Percentiles rank a stretch among this genome's conserved stretches.
Evolutionary conservation across 2,797 vertebrate genomes (phyloP).

Genomic region (Pelodytes ibericus): DNA sequence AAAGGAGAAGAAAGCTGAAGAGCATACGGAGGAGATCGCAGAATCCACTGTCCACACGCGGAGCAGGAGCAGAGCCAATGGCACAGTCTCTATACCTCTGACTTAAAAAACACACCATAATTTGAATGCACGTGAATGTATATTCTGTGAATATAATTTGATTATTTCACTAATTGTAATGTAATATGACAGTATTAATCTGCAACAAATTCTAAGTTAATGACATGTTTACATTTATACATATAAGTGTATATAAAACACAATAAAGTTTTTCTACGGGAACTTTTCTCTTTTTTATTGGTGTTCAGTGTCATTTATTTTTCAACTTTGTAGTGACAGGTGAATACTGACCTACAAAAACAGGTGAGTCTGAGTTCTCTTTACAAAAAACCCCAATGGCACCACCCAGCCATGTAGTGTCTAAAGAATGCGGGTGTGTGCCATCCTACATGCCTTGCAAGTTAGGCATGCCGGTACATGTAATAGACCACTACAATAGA

Average conservation of each 20-base stretch:
- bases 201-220: constrained; percentile 67
- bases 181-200: constrained; percentile 67
- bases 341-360: too few relatives aligned
- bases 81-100: constrained; percentile 89
- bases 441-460: too few relatives aligned
- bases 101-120: constrained; percentile 75
- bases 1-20: constrained; percentile 93
- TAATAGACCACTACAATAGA: too few relatives aligned
- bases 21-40: constrained; percentile 85
- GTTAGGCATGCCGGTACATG: too few relatives aligned
- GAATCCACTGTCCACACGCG: constrained; percentile 86
- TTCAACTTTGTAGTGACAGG: too few relatives aligned
- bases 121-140: constrained; percentile 68
- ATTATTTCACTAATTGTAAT: constrained; percentile 72
- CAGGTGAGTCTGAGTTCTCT: too few relatives aligned
- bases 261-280: constrained; percentile 74
- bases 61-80: constrained; percentile 90
- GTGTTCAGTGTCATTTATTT: too few relatives aligned
- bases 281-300: constrained; percentile 31
- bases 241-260: constrained; percentile 71
- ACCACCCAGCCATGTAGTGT: too few relatives aligned
- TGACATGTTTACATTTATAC: constrained; percentile 79
- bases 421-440: too few relatives aligned
- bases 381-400: too few relatives aligned
- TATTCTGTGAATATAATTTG: constrained; percentile 83